These are phyloP conservation scores for Bufotes viridis DNA, from an alignment of 2,797 vertebrate species.

Conservation along the genomic window DNA sequence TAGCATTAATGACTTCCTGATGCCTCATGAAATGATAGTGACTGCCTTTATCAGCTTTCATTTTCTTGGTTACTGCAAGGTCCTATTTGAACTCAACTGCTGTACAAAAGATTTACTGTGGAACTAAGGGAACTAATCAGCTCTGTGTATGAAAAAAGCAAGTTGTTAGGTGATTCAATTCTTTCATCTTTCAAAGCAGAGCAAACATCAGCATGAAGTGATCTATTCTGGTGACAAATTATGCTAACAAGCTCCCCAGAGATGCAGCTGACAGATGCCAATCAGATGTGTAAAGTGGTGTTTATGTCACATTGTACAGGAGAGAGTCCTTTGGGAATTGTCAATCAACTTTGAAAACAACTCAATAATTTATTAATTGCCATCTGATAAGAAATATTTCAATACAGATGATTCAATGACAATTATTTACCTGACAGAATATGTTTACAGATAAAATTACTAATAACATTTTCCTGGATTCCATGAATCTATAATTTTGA, in stretches of 20 bases:
- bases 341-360: conserved; percentile 32
- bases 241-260: conserved; percentile 45
- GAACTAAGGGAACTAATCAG: conserved; percentile 62
- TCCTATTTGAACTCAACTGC: conserved; percentile 47
- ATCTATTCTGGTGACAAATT: conserved; percentile 59
- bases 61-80: conserved; percentile 44
- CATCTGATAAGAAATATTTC: conserved; percentile 31
- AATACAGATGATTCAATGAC: conserved; percentile 37
- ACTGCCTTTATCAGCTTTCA: conserved; percentile 54
- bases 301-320: conserved; percentile 61
- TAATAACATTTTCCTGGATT: not conserved
- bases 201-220: conserved; percentile 61
- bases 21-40: conserved; percentile 51
- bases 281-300: conserved; percentile 61
- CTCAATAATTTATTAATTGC: conserved; percentile 54
- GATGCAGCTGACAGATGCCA: conserved; percentile 65
- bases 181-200: conserved; percentile 63
- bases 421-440: conserved; percentile 26
- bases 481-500: not conserved
- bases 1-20: conserved; percentile 52
- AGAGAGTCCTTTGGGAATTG: conserved; percentile 33
- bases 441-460: not conserved
- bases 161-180: conserved; percentile 59
- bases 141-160: conserved; percentile 46
- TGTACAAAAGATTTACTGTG: conserved; percentile 44